Conservation (phyloP, 2,797 vertebrate species). For the Sus cebifrons region DNA sequence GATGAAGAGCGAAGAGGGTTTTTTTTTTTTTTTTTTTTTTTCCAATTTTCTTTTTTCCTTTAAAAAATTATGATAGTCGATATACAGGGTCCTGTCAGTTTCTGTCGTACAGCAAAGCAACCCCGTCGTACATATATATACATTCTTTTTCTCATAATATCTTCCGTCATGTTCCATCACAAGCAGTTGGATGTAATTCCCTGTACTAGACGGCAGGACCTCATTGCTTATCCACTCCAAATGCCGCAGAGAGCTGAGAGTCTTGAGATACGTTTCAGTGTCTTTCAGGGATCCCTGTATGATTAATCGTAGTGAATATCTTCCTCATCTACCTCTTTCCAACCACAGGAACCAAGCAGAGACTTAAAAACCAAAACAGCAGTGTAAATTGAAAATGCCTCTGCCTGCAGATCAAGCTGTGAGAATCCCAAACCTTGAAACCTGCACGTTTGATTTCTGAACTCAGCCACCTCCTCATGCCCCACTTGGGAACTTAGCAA, state of each 20-base stretch:
- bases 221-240: too few relatives aligned
- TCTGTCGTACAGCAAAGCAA: too few relatives aligned
- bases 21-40: too few relatives aligned
- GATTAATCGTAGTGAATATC: constrained; percentile 1
- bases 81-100: too few relatives aligned
- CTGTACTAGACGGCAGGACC: too few relatives aligned
- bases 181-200: too few relatives aligned
- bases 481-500: constrained; percentile 27
- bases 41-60: too few relatives aligned
- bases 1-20: neutral
- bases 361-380: constrained; percentile 48
- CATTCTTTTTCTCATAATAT: too few relatives aligned
- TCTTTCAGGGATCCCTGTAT: neutral
- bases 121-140: too few relatives aligned
- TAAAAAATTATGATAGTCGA: too few relatives aligned
- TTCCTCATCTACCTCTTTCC: neutral
- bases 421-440: neutral
- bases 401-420: neutral
- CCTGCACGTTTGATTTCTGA: neutral
- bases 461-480: neutral
- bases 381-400: neutral
- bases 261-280: neutral
- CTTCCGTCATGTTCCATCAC: too few relatives aligned
- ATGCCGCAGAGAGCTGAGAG: neutral
- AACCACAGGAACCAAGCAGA: constrained; percentile 25